Conservation (phyloP, 2,888 invertebrate species). For the Dendrolimus houi region DNA sequence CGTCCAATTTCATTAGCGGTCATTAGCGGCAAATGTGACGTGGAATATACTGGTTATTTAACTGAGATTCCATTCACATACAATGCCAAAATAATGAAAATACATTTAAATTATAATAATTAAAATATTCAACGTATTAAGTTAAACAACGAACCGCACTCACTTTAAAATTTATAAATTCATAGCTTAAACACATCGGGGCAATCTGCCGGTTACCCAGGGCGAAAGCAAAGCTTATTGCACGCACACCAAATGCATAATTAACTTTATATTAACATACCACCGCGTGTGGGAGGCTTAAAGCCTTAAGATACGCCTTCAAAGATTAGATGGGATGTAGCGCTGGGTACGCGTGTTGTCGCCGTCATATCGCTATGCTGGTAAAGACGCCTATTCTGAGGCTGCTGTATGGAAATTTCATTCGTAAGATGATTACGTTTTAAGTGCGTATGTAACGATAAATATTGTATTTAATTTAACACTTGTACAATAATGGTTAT, state of each 20-base stretch:
- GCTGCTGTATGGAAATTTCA: neutral
- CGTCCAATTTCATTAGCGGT: too few species aligned
- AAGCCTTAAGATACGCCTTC: constrained; percentile 11
- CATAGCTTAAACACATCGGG: constrained; percentile 25
- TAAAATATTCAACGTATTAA: constrained; percentile 5
- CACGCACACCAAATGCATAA: constrained; percentile 61
- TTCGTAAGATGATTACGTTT: too few species aligned
- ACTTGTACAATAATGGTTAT: too few species aligned
- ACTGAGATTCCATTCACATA: too few species aligned
- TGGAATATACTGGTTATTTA: too few species aligned
- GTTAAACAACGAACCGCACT: constrained; percentile 4
- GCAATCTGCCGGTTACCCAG: constrained; percentile 35
- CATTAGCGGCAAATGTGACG: too few species aligned
- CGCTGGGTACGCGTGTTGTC: neutral
- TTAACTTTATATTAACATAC: constrained; percentile 63
- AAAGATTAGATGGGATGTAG: constrained; percentile 31
- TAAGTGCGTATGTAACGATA: too few species aligned
- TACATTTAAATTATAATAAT: neutral
- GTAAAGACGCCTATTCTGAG: neutral
- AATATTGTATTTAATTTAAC: too few species aligned
- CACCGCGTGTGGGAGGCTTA: neutral
- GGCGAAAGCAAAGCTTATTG: constrained; percentile 41
- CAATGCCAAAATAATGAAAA: neutral
- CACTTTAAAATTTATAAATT: constrained; percentile 34
- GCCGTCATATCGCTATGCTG: neutral